A percentile compares a stretch with the other conserved stretches of the same genome.
These are phyloP conservation scores for Aldabrachelys gigantea DNA, from an alignment of 2,113 vertebrate species.

Conservation along the genomic window DNA sequence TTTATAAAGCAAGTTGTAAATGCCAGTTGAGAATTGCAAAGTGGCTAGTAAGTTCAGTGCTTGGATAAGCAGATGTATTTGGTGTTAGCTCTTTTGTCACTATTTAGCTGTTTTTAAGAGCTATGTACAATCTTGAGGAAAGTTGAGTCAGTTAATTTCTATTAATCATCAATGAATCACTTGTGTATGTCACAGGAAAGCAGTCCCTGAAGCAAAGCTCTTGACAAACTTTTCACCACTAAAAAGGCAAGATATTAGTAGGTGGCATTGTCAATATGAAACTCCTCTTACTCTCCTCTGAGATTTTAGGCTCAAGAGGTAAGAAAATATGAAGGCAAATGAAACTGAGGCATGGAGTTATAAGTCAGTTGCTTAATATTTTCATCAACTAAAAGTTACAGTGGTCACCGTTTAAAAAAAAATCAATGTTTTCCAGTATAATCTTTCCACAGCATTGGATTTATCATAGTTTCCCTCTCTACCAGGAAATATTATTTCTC, in stretches of 20 bases:
- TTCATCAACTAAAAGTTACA: background rate
- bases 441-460: slow-evolving; percentile 8
- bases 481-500: background rate
- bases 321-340: background rate
- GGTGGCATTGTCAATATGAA: rapidly evolving
- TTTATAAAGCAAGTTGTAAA: background rate
- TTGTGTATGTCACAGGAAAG: background rate
- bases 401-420: background rate
- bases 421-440: rapidly evolving
- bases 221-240: background rate
- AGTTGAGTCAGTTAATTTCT: background rate
- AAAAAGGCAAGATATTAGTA: background rate
- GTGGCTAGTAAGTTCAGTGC: background rate
- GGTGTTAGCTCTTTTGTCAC: background rate
- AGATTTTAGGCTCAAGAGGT: slow-evolving; percentile 21
- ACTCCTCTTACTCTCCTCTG: background rate
- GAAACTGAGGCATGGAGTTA: background rate
- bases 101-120: background rate
- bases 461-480: background rate
- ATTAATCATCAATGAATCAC: background rate
- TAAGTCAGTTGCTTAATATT: background rate
- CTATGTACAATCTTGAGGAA: background rate
- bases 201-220: background rate
- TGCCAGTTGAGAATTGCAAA: background rate
- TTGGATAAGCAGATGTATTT: background rate